These are phyloP conservation scores for Plestiodon gilberti DNA, from an alignment of 2,113 vertebrate species.

Conservation along the genomic window DNA sequence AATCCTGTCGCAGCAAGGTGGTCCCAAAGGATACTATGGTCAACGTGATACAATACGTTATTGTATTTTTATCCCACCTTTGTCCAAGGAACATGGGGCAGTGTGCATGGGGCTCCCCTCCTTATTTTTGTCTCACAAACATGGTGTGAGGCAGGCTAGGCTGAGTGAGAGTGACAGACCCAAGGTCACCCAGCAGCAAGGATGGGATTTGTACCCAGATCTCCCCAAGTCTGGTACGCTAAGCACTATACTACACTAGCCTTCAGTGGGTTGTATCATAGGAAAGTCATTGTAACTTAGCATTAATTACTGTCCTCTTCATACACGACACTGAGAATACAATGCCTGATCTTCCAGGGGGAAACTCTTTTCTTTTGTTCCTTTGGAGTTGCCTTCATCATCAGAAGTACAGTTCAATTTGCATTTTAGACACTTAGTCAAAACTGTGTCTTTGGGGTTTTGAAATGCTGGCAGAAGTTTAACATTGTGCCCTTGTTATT, in stretches of 20 bases:
- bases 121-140: not conserved
- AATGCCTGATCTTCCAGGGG: conserved; percentile 1
- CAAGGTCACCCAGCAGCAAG: no score
- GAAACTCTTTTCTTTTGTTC: conserved; percentile 27
- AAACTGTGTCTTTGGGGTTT: conserved; percentile 31
- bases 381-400: conserved; percentile 8
- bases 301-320: conserved; percentile 66
- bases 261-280: conserved; percentile 48
- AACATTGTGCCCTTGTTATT: not conserved
- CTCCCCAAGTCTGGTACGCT: not conserved
- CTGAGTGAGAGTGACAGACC: not conserved
- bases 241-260: not conserved
- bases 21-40: no score
- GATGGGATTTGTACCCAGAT: not conserved
- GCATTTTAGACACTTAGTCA: conserved; percentile 42
- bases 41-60: no score
- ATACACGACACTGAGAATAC: conserved; percentile 40
- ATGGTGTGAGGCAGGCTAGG: not conserved
- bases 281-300: conserved; percentile 58
- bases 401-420: conserved; percentile 46
- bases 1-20: no score
- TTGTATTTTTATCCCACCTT: not conserved
- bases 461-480: conserved; percentile 29
- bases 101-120: not conserved
- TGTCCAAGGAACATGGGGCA: not conserved